Evolutionary conservation across 1,140 invertebrate genomes (phyloP), one percentile per base, ranked within the genome.

Genomic region (Spodoptera frugiperda): DNA sequence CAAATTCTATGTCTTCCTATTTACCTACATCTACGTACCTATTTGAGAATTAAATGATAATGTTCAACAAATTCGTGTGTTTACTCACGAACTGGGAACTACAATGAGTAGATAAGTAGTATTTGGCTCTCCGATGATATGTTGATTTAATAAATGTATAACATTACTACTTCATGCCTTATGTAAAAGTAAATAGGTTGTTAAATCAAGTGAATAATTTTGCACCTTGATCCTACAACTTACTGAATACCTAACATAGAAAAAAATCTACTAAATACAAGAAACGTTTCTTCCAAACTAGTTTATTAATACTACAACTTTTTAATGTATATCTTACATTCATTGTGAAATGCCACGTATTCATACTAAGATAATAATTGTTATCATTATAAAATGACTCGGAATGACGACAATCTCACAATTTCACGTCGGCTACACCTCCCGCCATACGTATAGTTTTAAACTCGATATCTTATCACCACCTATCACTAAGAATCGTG

Each of bases 401-500:
- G 12, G 49, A 19, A 33, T 44, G 10, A 39, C 39, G 57, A 25
- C 59, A 63, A 53, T 75, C 72, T 57, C 44, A 59, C 21, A 15
- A 49, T 44, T 73, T 33, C 55, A 59, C 55, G 54, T n/a, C 19
- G 72, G 54, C 46, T 30, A 61, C 55, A 51, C 72, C 46, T 63
- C 53, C 70, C 15, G 10, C 14, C 46, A 51, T 44, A 30, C 17
- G 48, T 63, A 39, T 15, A 14, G n/a, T 51, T 76, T 63, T 46
- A 54, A 53, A 63, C 48, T 51, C 30, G 0, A 46, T 76, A 76
- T 76, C 74, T 76, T 67, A 75, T 75, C 72, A 77, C 25, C 30
- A 57, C 25, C 65, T 67, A 75, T 75, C 72, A 77, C 25, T 46
- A 57, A 25, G 33, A 39, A 76, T 70, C 53, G 57, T 17, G 44